A percentile compares a stretch with the other conserved stretches of the same genome.
phyloP scores from a whole-genome alignment of 1,140 invertebrate species.

The Paraescarpia echinospica region DNA sequence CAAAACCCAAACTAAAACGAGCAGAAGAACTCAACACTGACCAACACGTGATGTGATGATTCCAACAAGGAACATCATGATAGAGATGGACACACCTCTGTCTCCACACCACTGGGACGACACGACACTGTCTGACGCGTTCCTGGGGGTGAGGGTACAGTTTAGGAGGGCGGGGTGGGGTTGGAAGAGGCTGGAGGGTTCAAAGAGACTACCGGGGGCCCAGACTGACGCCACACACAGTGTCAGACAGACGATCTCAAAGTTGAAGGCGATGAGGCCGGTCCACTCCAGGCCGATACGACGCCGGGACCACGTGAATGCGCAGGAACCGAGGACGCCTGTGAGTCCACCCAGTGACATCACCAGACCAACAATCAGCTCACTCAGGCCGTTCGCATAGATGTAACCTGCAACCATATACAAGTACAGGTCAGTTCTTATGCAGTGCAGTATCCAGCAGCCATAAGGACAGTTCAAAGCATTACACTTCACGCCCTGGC shows the following conservation, averaged over 20 bases:
- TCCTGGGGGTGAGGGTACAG: too few relatives aligned
- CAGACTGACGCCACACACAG: slow-evolving; percentile 64
- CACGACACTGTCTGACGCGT: too few relatives aligned
- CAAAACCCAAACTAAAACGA: neutral
- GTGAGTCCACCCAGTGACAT: slow-evolving; percentile 30
- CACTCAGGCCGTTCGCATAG: slow-evolving; percentile 29
- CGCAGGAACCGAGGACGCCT: slow-evolving; percentile 31
- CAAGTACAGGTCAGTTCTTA: neutral
- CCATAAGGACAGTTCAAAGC: neutral
- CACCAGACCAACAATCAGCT: slow-evolving; percentile 28
- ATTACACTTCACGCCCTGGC: too few relatives aligned
- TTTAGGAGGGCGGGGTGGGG: neutral
- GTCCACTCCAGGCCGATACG: slow-evolving; percentile 28
- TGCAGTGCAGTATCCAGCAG: too few relatives aligned
- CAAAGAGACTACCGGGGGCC: slow-evolving; percentile 63
- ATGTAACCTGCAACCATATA: slow-evolving; percentile 30
- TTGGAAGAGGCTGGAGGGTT: slow-evolving; percentile 37
- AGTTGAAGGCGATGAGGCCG: slow-evolving; percentile 44
- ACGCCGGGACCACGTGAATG: slow-evolving; percentile 26
- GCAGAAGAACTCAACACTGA: slow-evolving; percentile 56
- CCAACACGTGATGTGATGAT: slow-evolving; percentile 40
- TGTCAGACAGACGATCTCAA: slow-evolving; percentile 51
- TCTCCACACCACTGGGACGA: too few relatives aligned
- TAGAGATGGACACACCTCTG: slow-evolving; percentile 15
- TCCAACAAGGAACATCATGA: slow-evolving; percentile 27